Evolutionary conservation across 2,888 invertebrate genomes (phyloP).

Genomic region (Aquatica leii): DNA sequence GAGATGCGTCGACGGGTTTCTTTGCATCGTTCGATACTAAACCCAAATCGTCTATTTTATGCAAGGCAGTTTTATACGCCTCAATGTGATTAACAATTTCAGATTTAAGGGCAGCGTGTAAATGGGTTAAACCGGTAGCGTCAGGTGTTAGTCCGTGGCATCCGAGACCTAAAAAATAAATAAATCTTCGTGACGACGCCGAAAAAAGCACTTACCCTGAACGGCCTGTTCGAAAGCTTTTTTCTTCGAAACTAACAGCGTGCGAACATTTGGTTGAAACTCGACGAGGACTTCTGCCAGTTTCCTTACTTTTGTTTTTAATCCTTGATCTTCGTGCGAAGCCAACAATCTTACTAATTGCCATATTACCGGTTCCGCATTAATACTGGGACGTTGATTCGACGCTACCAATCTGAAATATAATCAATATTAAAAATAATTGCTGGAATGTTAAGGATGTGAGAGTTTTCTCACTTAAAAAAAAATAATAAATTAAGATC

Average conservation of each 20-base stretch:
- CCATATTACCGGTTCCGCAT: slow-evolving; percentile 85
- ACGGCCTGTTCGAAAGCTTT: slow-evolving; percentile 84
- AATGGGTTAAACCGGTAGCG: slow-evolving; percentile 71
- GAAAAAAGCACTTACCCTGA: slow-evolving; percentile 69
- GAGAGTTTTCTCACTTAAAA: slow-evolving; percentile 12
- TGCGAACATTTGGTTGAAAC: slow-evolving; percentile 73
- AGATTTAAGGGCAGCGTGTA: slow-evolving; percentile 83
- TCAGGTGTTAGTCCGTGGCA: slow-evolving; percentile 85
- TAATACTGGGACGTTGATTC: slow-evolving; percentile 71
- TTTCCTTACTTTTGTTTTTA: slow-evolving; percentile 69
- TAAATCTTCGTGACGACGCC: too few species aligned
- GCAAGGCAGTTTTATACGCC: slow-evolving; percentile 85
- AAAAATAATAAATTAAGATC: background rate
- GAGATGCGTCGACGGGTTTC: slow-evolving; percentile 82
- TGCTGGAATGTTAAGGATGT: slow-evolving; percentile 8
- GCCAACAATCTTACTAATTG: slow-evolving; percentile 81
- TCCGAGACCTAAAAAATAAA: slow-evolving; percentile 70
- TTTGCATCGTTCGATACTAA: slow-evolving; percentile 63
- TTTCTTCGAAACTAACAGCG: slow-evolving; percentile 72
- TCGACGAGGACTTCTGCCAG: slow-evolving; percentile 68
- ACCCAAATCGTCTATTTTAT: slow-evolving; percentile 81
- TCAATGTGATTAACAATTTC: slow-evolving; percentile 86
- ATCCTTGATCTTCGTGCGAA: slow-evolving; percentile 65
- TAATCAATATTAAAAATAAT: slow-evolving; percentile 25
- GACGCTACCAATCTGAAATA: slow-evolving; percentile 59